phyloP scores from a whole-genome alignment of 2,888 invertebrate species.

The Drosophila birchii region DNA sequence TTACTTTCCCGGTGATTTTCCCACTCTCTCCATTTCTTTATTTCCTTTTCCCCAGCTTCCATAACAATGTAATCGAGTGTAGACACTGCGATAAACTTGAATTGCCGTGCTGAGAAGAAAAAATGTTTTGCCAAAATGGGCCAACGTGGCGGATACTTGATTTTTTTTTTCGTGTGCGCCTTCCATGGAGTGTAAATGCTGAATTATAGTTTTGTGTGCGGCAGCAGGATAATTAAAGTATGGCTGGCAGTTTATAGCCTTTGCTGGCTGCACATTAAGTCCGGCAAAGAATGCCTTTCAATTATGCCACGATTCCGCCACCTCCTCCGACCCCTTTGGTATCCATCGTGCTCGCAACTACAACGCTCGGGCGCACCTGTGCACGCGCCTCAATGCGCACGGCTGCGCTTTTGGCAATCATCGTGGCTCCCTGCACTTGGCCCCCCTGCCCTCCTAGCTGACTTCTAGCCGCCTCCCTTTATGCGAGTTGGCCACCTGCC shows the following conservation, averaged over 20 bases:
- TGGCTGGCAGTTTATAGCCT: conserved; percentile 28
- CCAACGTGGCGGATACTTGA: conserved; percentile 52
- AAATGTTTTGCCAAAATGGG: conserved; percentile 63
- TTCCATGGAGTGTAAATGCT: conserved; percentile 56
- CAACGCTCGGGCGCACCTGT: conserved; percentile 63
- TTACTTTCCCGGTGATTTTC: conserved; percentile 27
- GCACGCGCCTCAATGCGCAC: conserved; percentile 75
- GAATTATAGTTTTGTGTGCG: conserved; percentile 62
- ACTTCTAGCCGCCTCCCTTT: neutral
- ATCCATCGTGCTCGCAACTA: conserved; percentile 27
- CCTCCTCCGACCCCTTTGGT: neutral
- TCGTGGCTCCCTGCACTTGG: conserved; percentile 5
- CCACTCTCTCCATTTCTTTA: conserved; percentile 1
- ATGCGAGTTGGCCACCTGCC: conserved; percentile 39
- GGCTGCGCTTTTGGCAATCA: conserved; percentile 70
- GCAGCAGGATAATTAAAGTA: conserved; percentile 48
- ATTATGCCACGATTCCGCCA: conserved; percentile 58
- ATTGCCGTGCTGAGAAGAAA: conserved; percentile 46
- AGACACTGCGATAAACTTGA: conserved; percentile 68
- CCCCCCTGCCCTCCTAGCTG: neutral
- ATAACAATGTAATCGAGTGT: conserved; percentile 77
- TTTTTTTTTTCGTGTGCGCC: conserved; percentile 16
- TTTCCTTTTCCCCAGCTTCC: conserved; percentile 27
- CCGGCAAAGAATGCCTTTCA: conserved; percentile 64
- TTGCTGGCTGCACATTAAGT: conserved; percentile 30